Evolutionary conservation across 2,888 invertebrate genomes (phyloP).

Genomic region (Sesamia inferens): DNA sequence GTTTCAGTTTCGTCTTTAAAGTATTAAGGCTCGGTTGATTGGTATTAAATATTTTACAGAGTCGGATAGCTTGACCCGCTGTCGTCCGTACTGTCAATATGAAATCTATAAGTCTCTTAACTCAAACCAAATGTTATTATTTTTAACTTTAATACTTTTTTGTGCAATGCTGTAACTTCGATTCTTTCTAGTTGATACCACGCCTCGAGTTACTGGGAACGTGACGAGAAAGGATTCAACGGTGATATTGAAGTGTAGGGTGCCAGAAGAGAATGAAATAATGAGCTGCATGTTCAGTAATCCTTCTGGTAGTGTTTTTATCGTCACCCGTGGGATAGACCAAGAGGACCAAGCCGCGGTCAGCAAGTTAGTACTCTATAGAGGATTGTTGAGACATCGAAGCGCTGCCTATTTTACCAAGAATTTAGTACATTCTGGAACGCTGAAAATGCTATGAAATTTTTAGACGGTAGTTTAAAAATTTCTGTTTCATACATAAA

Average conservation of each 20-base stretch:
- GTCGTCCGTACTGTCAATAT: too few relatives aligned
- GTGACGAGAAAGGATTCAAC: slow-evolving; percentile 64
- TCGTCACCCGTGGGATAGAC: slow-evolving; percentile 75
- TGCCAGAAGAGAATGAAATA: slow-evolving; percentile 66
- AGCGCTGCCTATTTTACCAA: too few relatives aligned
- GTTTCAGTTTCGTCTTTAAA: too few relatives aligned
- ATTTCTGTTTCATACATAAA: too few relatives aligned
- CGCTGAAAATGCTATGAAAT: too few relatives aligned
- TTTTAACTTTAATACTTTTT: neutral
- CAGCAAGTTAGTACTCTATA: slow-evolving; percentile 65
- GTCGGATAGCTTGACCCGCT: too few relatives aligned
- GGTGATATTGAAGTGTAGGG: slow-evolving; percentile 73
- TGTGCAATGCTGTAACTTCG: neutral
- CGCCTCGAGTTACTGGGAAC: slow-evolving; percentile 67
- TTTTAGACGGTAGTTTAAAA: too few relatives aligned
- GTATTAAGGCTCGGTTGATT: too few relatives aligned
- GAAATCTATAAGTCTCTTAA: neutral
- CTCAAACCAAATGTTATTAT: neutral
- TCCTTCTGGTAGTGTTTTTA: slow-evolving; percentile 71
- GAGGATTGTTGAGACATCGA: too few relatives aligned
- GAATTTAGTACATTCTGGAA: too few relatives aligned
- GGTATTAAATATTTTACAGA: too few relatives aligned
- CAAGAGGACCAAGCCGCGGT: slow-evolving; percentile 72
- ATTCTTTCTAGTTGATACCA: slow-evolving; percentile 65
- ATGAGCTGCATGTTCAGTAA: slow-evolving; percentile 78